A percentile compares a stretch with the other conserved stretches of the same genome.
These are phyloP conservation scores for Daktulosphaira vitifoliae DNA, from an alignment of 1,140 invertebrate species.

Conservation along the genomic window DNA sequence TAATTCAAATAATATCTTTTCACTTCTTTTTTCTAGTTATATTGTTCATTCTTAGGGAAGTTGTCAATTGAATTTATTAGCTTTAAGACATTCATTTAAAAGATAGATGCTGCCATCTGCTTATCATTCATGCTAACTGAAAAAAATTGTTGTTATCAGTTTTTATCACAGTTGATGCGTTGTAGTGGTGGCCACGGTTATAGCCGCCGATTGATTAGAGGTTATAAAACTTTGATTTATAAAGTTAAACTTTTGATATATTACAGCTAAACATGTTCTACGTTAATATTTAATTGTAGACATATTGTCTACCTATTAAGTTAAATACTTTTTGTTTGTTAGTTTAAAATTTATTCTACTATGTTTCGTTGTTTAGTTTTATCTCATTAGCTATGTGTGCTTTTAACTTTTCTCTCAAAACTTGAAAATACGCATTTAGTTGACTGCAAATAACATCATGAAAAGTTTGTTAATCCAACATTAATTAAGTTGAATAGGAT, in stretches of 20 bases:
- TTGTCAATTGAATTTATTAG: too few relatives aligned
- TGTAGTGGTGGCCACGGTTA: neutral
- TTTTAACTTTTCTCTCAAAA: neutral
- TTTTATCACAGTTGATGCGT: constrained; percentile 28
- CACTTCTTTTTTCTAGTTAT: too few relatives aligned
- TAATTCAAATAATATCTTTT: too few relatives aligned
- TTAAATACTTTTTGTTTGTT: neutral
- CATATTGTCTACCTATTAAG: neutral
- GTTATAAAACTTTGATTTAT: constrained; percentile 10
- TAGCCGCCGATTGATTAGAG: constrained; percentile 25
- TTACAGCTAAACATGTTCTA: neutral
- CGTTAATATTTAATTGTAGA: neutral
- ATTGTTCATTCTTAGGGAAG: too few relatives aligned
- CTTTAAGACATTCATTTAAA: too few relatives aligned
- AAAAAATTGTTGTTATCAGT: too few relatives aligned
- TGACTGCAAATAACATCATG: too few relatives aligned
- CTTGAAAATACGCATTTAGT: too few relatives aligned
- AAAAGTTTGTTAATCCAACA: too few relatives aligned
- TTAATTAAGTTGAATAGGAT: too few relatives aligned
- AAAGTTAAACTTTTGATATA: neutral
- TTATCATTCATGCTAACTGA: constrained; percentile 4
- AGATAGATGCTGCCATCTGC: too few relatives aligned
- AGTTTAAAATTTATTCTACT: neutral
- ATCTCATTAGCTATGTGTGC: neutral
- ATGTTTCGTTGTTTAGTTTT: constrained; percentile 5